Conservation (phyloP, 2,888 invertebrate genomes). For the Hydroisotoma schaefferi region DNA sequence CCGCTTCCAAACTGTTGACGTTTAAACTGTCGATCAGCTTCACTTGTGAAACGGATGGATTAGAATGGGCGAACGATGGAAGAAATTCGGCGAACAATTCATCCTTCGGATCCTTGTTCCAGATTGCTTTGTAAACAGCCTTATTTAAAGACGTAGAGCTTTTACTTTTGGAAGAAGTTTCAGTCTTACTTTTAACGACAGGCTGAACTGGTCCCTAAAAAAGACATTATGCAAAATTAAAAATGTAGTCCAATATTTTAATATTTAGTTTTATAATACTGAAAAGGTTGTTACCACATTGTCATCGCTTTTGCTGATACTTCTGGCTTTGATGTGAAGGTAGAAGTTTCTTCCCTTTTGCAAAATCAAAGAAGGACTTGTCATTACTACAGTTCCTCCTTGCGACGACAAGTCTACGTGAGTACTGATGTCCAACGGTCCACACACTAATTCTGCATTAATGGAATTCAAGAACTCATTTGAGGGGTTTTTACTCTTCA, state of each 20-base stretch:
- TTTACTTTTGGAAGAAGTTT: background rate
- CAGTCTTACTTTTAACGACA: background rate
- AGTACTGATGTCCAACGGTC: conserved; percentile 76
- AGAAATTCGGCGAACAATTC: conserved; percentile 4
- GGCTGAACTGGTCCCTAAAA: background rate
- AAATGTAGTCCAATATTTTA: too few species aligned
- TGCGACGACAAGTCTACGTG: conserved; percentile 81
- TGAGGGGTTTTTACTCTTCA: conserved; percentile 53
- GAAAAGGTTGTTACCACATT: too few species aligned
- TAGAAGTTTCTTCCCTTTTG: conserved; percentile 71
- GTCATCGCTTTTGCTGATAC: background rate
- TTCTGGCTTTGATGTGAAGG: conserved; percentile 45
- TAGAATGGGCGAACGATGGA: background rate
- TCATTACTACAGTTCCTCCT: conserved; percentile 77
- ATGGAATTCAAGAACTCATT: conserved; percentile 79
- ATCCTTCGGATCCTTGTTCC: background rate
- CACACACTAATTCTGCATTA: conserved; percentile 85
- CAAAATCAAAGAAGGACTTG: conserved; percentile 78
- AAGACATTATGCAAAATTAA: background rate
- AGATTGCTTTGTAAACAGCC: background rate
- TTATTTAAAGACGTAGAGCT: background rate
- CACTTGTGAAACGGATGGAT: background rate
- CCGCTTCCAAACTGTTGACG: conserved; percentile 12
- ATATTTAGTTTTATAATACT: too few species aligned
- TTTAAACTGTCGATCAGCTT: background rate